Conservation (phyloP, 1,140 invertebrate genomes). For the Leptinotarsa defecta region DNA sequence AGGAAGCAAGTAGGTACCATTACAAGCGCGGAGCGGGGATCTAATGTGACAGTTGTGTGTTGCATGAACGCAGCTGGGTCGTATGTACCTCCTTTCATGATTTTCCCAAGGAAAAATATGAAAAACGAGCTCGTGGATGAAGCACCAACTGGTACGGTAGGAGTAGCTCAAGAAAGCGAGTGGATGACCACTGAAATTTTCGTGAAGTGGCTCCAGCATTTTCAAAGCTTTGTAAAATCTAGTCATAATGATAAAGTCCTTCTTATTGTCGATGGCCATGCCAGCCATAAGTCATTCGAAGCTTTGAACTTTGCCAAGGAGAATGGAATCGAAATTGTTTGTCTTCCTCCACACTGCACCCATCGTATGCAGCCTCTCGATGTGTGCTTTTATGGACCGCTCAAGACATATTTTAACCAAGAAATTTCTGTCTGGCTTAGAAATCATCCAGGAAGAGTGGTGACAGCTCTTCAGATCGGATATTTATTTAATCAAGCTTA, state of each 20-base stretch:
- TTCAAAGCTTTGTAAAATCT: slow-evolving; percentile 18
- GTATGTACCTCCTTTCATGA: slow-evolving; percentile 50
- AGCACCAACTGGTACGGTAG: slow-evolving; percentile 55
- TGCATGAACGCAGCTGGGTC: slow-evolving; percentile 49
- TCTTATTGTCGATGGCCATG: slow-evolving; percentile 33
- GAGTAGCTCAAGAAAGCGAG: slow-evolving; percentile 48
- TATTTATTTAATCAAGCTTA: too few relatives aligned
- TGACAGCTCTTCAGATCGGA: too few relatives aligned
- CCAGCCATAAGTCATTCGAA: slow-evolving; percentile 28
- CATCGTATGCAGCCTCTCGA: slow-evolving; percentile 3
- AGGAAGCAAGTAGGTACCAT: slow-evolving; percentile 48
- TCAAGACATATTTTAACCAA: not conserved
- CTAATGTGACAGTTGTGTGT: slow-evolving; percentile 48
- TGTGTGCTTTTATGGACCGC: not conserved
- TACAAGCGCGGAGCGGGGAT: slow-evolving; percentile 51
- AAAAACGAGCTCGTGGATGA: slow-evolving; percentile 40
- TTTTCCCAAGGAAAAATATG: slow-evolving; percentile 53
- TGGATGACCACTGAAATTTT: slow-evolving; percentile 50
- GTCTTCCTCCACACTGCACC: slow-evolving; percentile 32
- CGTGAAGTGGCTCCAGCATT: slow-evolving; percentile 38
- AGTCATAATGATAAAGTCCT: slow-evolving; percentile 29
- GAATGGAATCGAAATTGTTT: slow-evolving; percentile 23
- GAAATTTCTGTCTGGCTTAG: not conserved
- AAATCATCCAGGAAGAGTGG: not conserved
- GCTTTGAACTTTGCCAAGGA: slow-evolving; percentile 33